Conservation (phyloP, 2,888 invertebrate genomes). For the Marronus borbonicus region DNA sequence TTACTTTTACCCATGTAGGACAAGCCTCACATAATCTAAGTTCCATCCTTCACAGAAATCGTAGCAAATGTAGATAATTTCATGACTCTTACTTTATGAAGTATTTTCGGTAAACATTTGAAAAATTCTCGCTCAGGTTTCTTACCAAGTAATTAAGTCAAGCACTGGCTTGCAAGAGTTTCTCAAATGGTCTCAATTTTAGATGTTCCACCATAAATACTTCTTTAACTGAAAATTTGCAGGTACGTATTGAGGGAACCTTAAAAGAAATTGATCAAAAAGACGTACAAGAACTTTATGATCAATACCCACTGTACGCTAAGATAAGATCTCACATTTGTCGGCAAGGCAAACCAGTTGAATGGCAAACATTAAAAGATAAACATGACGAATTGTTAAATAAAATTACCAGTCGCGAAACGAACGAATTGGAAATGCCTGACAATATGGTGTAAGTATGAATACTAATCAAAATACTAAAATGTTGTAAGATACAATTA, state of each 20-base stretch:
- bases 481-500: too few species aligned
- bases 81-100: too few species aligned
- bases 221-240: background rate
- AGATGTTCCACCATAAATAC: too few species aligned
- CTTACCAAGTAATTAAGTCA: too few species aligned
- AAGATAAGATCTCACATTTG: constrained; percentile 71
- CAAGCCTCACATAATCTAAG: too few species aligned
- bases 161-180: too few species aligned
- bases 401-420: constrained; percentile 57
- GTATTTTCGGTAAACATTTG: too few species aligned
- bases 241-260: constrained; percentile 71
- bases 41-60: too few species aligned
- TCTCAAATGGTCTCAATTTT: too few species aligned
- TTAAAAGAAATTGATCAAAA: constrained; percentile 64
- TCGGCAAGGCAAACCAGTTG: constrained; percentile 68
- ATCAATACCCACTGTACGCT: constrained; percentile 69
- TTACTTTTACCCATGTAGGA: constrained; percentile 13
- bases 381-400: constrained; percentile 68
- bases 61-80: too few species aligned
- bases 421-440: constrained; percentile 66
- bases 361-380: constrained; percentile 70
- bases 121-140: too few species aligned
- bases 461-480: background rate
- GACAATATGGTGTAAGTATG: constrained; percentile 70
- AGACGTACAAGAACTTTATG: constrained; percentile 66